Conservation (phyloP, 2,113 vertebrate genomes). For the Poicephalus meyeri region DNA sequence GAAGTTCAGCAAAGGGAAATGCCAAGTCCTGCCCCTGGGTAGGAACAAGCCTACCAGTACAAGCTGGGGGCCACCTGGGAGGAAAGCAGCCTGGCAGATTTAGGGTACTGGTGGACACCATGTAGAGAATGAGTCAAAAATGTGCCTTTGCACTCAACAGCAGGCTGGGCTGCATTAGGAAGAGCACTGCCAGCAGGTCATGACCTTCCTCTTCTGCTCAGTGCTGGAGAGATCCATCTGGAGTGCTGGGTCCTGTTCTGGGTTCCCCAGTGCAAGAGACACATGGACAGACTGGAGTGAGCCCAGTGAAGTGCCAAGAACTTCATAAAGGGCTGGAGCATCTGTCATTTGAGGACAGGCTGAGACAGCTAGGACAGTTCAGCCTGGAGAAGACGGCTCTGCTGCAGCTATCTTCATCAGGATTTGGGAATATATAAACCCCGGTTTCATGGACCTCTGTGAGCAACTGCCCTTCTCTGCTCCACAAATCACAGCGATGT, state of each 20-base stretch:
- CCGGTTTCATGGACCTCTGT: conserved; percentile 62
- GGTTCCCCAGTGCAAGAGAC: background rate
- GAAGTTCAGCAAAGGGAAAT: background rate
- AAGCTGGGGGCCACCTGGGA: background rate
- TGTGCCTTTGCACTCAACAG: background rate
- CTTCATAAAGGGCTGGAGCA: background rate
- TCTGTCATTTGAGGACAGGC: background rate
- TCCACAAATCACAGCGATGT: conserved; percentile 70
- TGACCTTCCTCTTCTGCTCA: background rate
- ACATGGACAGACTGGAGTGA: background rate
- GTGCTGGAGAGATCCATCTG: background rate
- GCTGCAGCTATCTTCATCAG: background rate
- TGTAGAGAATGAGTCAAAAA: background rate
- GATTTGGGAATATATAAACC: background rate
- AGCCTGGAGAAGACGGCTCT: background rate
- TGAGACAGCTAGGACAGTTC: background rate
- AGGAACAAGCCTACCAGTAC: background rate
- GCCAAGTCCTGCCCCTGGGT: background rate
- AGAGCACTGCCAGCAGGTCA: background rate
- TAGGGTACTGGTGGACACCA: background rate
- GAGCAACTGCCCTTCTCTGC: conserved; percentile 72
- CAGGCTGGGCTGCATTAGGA: background rate
- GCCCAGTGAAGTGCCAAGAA: background rate
- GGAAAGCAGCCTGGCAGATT: background rate
- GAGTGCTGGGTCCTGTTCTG: background rate